Evolutionary conservation across 2,888 invertebrate genomes (phyloP).

Genomic region (Eupeodes latifasciatus): DNA sequence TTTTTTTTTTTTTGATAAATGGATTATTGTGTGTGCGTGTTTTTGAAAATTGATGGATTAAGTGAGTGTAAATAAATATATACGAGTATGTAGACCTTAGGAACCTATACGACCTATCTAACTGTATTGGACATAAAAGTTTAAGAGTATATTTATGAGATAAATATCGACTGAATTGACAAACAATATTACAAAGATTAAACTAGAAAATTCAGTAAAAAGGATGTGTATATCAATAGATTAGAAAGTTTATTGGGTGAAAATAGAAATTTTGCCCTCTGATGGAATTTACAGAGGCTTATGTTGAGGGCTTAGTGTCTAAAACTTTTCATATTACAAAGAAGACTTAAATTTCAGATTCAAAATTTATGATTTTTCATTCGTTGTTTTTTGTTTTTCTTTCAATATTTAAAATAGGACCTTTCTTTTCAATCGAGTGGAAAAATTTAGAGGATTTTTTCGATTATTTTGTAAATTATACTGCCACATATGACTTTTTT

Average conservation of each 20-base stretch:
- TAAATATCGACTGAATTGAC: slow-evolving; percentile 8
- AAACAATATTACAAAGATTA: neutral
- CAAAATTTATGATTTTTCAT: too few relatives aligned
- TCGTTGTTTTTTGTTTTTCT: too few relatives aligned
- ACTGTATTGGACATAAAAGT: neutral
- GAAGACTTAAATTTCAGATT: too few relatives aligned
- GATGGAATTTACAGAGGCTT: too few relatives aligned
- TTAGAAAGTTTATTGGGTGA: neutral
- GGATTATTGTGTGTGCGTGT: slow-evolving; percentile 2
- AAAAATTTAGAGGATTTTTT: too few relatives aligned
- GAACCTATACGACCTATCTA: neutral
- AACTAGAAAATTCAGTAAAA: neutral
- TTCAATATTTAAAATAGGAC: too few relatives aligned
- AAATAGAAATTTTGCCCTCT: too few relatives aligned
- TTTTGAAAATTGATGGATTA: slow-evolving; percentile 47
- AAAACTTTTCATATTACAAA: too few relatives aligned
- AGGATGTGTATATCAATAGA: neutral
- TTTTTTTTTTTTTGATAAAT: neutral
- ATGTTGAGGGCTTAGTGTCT: too few relatives aligned
- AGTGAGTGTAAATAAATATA: slow-evolving; percentile 49
- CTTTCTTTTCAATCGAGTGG: too few relatives aligned
- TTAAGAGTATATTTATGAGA: slow-evolving; percentile 9
- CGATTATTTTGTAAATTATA: too few relatives aligned
- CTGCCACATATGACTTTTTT: too few relatives aligned
- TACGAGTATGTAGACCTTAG: neutral